A percentile compares a stretch with the other conserved stretches of the same genome.
These are phyloP conservation scores for Brachyrhaphis roseni DNA, from an alignment of 2,797 vertebrate genomes.

Conservation along the genomic window DNA sequence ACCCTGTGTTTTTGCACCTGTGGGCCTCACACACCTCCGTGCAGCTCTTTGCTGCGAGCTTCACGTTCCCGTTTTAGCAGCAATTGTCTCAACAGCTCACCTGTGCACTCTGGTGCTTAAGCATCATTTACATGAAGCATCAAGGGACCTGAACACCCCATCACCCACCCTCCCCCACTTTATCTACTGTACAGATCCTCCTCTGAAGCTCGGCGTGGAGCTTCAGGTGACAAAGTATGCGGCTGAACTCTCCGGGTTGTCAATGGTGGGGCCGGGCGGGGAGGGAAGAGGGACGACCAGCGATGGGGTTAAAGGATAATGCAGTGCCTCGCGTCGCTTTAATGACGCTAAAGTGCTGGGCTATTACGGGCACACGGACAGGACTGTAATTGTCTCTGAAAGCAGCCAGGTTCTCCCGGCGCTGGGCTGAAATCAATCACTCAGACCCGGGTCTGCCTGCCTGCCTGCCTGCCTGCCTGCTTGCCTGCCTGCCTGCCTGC, in stretches of 20 bases:
- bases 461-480: constrained; percentile 70
- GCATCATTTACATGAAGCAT: constrained; percentile 71
- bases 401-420: constrained; percentile 88
- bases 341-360: constrained; percentile 87
- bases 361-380: constrained; percentile 84
- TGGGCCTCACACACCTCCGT: constrained; percentile 14
- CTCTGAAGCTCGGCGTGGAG: constrained; percentile 55
- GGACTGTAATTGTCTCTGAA: constrained; percentile 90
- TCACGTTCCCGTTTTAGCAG: constrained; percentile 39
- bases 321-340: constrained; percentile 87
- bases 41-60: constrained; percentile 18
- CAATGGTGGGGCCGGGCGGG: constrained; percentile 74
- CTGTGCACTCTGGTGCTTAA: constrained; percentile 66
- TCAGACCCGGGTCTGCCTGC: constrained; percentile 76
- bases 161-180: neutral
- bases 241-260: constrained; percentile 81
- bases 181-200: constrained; percentile 43
- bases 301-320: constrained; percentile 89
- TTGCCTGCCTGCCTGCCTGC: constrained; percentile 73
- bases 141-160: constrained; percentile 36
- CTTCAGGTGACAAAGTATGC: constrained; percentile 80
- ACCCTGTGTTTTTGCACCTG: constrained; percentile 3
- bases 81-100: constrained; percentile 60
- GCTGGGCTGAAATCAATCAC: constrained; percentile 90
- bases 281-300: constrained; percentile 67